Percentiles rank a stretch among this genome's conserved stretches.
Evolutionary conservation across 1,140 invertebrate species (phyloP).

Genomic region (Eulimnadia texana): DNA sequence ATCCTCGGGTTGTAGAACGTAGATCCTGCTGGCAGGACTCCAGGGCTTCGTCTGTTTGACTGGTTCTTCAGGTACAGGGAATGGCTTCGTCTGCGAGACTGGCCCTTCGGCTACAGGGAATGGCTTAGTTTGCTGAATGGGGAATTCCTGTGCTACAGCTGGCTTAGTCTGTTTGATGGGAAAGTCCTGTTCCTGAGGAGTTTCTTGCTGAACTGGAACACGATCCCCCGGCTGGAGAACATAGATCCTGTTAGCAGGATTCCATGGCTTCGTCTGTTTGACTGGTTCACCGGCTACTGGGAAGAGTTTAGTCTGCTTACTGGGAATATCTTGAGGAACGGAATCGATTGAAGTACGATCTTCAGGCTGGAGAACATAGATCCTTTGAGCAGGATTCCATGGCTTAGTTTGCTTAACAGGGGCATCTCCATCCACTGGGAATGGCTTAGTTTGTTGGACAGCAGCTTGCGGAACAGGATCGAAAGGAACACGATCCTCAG

Average conservation of each 20-base stretch:
- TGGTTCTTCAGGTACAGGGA: not conserved
- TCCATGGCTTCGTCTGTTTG: not conserved
- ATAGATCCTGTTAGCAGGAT: too few species aligned
- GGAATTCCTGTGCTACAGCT: not conserved
- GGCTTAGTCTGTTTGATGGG: too few species aligned
- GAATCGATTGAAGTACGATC: not conserved
- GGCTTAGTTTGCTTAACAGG: not conserved
- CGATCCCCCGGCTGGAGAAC: too few species aligned
- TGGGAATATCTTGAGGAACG: not conserved
- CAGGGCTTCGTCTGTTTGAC: not conserved
- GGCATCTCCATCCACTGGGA: not conserved
- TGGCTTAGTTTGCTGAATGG: not conserved
- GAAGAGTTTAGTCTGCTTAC: not conserved
- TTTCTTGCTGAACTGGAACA: too few species aligned
- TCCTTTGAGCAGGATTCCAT: not conserved
- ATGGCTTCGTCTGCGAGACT: not conserved
- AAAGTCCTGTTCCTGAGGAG: too few species aligned
- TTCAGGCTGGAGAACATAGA: not conserved
- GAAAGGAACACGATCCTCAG: not conserved
- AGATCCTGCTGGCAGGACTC: not conserved
- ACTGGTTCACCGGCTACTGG: not conserved
- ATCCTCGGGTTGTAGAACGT: not conserved
- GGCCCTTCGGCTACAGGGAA: not conserved
- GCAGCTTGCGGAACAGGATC: not conserved
- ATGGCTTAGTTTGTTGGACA: not conserved